Evolutionary conservation across 1,140 invertebrate genomes (phyloP).

Genomic region (Drosophila santomea): DNA sequence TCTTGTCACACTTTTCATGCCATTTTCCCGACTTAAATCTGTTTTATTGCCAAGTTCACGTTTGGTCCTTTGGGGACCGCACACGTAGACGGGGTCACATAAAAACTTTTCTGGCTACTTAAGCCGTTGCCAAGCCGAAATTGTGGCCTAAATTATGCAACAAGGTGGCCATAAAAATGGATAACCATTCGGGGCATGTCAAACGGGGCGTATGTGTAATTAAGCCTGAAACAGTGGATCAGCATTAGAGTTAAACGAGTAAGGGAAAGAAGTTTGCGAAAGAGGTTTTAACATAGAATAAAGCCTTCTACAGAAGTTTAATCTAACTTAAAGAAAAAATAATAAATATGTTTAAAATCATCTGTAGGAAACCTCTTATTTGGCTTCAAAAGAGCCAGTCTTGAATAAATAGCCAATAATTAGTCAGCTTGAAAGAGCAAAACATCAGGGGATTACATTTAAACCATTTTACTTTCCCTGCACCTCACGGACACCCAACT

Average conservation of each 20-base stretch:
- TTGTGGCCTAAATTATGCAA: constrained; percentile 75
- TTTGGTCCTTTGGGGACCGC: constrained; percentile 23
- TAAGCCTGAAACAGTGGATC: constrained; percentile 52
- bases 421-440: background rate
- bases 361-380: background rate
- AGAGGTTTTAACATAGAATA: background rate
- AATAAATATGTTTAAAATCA: background rate
- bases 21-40: constrained; percentile 69
- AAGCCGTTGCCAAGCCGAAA: constrained; percentile 62
- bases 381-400: background rate
- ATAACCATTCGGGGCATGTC: constrained; percentile 49
- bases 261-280: background rate
- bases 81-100: constrained; percentile 55
- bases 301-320: background rate
- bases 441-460: background rate
- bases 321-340: background rate
- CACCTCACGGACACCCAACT: background rate
- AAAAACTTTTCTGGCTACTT: constrained; percentile 72
- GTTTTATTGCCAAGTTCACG: constrained; percentile 66
- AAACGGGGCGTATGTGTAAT: constrained; percentile 75
- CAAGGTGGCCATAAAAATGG: constrained; percentile 64
- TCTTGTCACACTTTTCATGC: constrained; percentile 61
- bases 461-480: background rate
- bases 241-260: constrained; percentile 19
- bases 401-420: background rate